A percentile compares a stretch with the other conserved stretches of the same genome.
Conservation (phyloP, 2,888 invertebrate genomes). For the Cyaniris semiargus region DNA sequence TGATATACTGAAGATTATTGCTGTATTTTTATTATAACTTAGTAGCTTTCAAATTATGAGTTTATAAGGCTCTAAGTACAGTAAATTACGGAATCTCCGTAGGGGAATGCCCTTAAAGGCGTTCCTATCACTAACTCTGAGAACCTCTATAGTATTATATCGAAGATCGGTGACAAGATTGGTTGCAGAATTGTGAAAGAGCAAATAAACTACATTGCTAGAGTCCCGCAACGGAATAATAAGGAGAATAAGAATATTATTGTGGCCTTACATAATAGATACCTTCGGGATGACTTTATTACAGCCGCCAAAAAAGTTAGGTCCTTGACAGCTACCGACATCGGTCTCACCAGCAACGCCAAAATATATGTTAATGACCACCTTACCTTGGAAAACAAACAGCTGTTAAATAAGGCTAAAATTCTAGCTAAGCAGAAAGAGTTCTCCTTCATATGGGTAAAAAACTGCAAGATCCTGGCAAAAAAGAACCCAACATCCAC, state of each 20-base stretch:
- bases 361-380: not conserved
- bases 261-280: not conserved
- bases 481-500: not conserved
- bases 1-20: too few relatives aligned
- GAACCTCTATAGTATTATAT: not conserved
- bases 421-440: not conserved
- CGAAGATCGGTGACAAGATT: not conserved
- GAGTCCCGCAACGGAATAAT: not conserved
- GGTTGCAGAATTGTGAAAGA: not conserved
- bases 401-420: not conserved
- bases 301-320: not conserved
- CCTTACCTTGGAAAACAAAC: not conserved
- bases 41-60: too few relatives aligned
- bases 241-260: not conserved
- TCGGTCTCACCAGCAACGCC: not conserved
- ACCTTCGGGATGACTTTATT: not conserved
- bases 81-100: too few relatives aligned
- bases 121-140: not conserved
- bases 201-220: not conserved
- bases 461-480: not conserved
- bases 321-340: not conserved
- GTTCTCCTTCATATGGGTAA: not conserved
- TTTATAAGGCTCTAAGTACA: too few relatives aligned
- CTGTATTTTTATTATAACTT: too few relatives aligned
- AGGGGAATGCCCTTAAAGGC: too few relatives aligned